Base-by-base conservation (phyloP, 37 sponge, comb jelly and placozoan species). In the Amphimedon queenslandica region DNA sequence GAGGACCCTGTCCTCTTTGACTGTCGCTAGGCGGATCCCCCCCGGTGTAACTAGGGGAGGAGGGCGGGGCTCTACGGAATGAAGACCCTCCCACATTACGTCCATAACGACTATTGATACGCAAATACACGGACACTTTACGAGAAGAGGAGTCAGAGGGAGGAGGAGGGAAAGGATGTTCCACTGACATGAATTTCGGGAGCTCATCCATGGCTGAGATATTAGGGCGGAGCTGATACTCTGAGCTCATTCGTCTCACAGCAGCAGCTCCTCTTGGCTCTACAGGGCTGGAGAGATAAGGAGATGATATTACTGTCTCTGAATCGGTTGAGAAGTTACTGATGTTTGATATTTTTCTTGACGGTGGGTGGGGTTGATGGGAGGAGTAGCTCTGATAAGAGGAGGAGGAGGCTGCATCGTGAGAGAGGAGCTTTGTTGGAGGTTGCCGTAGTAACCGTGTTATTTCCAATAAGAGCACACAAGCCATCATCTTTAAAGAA, bases 381-480 rank as follows among this genome's bases (percentile, higher is more conserved):
- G 47, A 21, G 25, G 67, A 4, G 74, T 66, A 16, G 70, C 61
- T 8, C 61, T 35, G 37, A 67, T 13, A 8, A 47, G 51, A 31
- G 21, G 66, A 2, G 66, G 6, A 2, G 32, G 66, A 16, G 6
- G 32, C 23, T 34, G 75, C 2, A 61, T 1, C 2, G 23, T 57
- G 5, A 55, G 67, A 75, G 53, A 76, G 8, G 21, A 60, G 28
- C 21, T 31, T 18, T 13, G 42, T 40, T 0, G 84, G 84, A 37
- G 75, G 75, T 37, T 91, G 83, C 25, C 86, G 57, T 4, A 91
- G 58, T 8, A 85, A 75, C 1, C 42, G 40, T 18, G 87, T 91
- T 33, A 91, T 86, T 55, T 91, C 92, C 18, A 74, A 38, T 51
- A 91, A 57, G 1, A 86, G 75, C 1, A 66, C 69, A 78, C 92